Conservation (phyloP, 1,140 invertebrate species). For the Palaemon carinicauda region DNA sequence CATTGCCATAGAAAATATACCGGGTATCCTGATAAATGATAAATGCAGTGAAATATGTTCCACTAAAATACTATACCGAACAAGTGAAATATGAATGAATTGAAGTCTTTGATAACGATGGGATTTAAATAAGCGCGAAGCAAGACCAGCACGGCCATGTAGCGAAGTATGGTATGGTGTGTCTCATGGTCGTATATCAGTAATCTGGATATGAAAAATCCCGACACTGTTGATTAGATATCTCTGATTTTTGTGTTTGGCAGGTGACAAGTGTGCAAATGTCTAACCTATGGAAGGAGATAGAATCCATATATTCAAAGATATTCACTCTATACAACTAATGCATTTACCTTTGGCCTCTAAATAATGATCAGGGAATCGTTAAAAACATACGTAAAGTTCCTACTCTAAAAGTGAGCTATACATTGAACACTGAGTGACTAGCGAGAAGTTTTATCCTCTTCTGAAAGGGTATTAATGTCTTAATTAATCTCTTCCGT, state of each 20-base stretch:
- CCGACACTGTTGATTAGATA: background rate
- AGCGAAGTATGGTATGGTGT: no score
- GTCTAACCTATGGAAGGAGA: background rate
- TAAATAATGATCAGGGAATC: background rate
- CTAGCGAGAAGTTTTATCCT: background rate
- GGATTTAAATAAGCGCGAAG: no score
- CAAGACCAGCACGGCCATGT: no score
- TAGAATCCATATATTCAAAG: background rate
- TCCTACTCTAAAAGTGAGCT: slow-evolving; percentile 37
- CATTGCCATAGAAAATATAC: no score
- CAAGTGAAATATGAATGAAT: no score
- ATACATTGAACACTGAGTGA: slow-evolving; percentile 49
- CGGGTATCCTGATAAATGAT: no score
- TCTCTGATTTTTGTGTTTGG: background rate
- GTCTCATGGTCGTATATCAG: no score
- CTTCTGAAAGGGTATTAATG: no score
- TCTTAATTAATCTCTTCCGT: no score
- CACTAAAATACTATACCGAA: no score
- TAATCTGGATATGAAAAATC: background rate
- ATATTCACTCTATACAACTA: background rate
- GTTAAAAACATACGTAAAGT: slow-evolving; percentile 14
- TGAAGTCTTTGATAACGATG: no score
- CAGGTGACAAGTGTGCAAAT: background rate
- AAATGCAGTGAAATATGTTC: no score
- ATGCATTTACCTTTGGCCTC: slow-evolving; percentile 3